A percentile compares a stretch with the other conserved stretches of the same genome.
phyloP scores from a whole-genome alignment of 2,113 vertebrate genomes.

The Pollimyrus isidori region DNA sequence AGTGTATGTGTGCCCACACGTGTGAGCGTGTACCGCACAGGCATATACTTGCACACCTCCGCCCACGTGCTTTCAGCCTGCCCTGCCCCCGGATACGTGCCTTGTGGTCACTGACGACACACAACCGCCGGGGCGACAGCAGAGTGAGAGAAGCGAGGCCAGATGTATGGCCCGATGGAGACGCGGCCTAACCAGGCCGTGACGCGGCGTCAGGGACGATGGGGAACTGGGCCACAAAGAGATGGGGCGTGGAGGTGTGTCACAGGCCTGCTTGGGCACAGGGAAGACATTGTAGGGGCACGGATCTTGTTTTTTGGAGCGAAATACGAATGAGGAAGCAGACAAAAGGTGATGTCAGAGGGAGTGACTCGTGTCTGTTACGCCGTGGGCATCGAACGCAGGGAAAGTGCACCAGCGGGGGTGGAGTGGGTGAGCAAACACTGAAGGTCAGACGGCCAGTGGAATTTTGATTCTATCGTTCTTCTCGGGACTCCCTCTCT shows the following conservation, averaged over 20 bases:
- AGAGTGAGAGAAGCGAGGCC: background rate
- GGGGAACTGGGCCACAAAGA: background rate
- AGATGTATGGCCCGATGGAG: background rate
- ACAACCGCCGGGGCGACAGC: background rate
- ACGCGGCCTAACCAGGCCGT: background rate
- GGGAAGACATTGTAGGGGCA: background rate
- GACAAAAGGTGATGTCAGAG: background rate
- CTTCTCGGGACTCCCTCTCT: background rate
- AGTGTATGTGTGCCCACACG: too few species aligned
- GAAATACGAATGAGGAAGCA: background rate
- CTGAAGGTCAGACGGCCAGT: background rate
- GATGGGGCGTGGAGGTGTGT: background rate
- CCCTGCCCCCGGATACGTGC: background rate
- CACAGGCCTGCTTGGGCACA: background rate
- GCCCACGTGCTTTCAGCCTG: background rate
- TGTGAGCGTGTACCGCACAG: background rate
- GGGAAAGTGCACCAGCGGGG: background rate
- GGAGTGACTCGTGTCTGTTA: constrained; percentile 42
- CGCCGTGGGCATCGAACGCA: background rate
- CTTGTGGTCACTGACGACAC: background rate
- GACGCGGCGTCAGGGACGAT: background rate
- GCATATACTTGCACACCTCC: background rate
- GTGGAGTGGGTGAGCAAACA: background rate
- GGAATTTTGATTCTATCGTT: background rate
- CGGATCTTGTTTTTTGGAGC: background rate